Evolutionary conservation across 2,888 invertebrate genomes (phyloP).

Genomic region (Tipula vernalis): DNA sequence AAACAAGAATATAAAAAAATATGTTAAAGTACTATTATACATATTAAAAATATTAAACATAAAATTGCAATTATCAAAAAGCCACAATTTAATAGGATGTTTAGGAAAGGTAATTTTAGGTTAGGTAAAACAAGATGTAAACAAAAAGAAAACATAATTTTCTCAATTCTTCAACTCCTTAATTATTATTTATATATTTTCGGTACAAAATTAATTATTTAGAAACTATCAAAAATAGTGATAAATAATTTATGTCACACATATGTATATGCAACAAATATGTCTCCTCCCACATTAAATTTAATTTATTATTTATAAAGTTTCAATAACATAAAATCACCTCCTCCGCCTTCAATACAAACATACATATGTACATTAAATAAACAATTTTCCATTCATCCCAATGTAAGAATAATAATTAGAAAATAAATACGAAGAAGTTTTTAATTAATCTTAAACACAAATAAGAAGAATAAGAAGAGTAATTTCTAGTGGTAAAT

Average conservation of each 20-base stretch:
- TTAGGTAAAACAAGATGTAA: too few species aligned
- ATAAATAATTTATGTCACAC: not conserved
- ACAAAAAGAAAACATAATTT: too few species aligned
- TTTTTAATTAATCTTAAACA: not conserved
- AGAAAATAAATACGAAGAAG: not conserved
- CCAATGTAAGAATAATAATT: not conserved
- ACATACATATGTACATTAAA: too few species aligned
- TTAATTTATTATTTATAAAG: too few species aligned
- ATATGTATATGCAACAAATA: too few species aligned
- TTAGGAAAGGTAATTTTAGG: too few species aligned
- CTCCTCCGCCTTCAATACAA: too few species aligned
- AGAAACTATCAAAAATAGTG: not conserved
- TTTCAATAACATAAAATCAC: not conserved
- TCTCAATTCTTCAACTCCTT: too few species aligned
- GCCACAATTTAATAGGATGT: not conserved
- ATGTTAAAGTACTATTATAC: too few species aligned
- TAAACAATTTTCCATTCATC: too few species aligned
- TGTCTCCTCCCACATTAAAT: too few species aligned
- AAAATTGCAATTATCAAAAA: not conserved
- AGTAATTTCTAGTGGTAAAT: not conserved
- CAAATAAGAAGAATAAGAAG: not conserved
- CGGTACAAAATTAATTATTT: not conserved
- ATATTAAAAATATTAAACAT: not conserved
- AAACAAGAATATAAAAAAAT: not conserved
- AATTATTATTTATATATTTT: not conserved